Percentiles rank a stretch among this genome's conserved stretches.
Conservation (phyloP, 2,113 vertebrate genomes). For the Cephalophus harveyi region DNA sequence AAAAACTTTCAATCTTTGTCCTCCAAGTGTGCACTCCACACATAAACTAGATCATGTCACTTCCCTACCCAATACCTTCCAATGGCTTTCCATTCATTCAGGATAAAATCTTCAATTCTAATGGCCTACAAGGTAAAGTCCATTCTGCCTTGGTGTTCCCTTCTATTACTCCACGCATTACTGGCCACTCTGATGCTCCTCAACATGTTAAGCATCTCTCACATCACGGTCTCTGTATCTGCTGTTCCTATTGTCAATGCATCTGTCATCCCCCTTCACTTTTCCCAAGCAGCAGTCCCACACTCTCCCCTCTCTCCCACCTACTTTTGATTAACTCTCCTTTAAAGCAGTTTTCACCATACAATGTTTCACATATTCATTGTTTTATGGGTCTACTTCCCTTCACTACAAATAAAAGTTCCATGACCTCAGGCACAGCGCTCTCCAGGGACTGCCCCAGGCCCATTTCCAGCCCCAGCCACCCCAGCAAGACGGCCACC, state of each 20-base stretch:
- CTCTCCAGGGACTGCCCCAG: background rate
- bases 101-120: background rate
- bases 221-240: background rate
- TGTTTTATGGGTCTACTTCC: background rate
- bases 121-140: background rate
- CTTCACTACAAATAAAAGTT: background rate
- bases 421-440: background rate
- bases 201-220: background rate
- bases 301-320: background rate
- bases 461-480: background rate
- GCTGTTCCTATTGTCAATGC: background rate
- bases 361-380: background rate
- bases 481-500: background rate
- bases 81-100: background rate
- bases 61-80: background rate
- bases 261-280: background rate
- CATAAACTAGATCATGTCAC: background rate
- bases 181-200: background rate
- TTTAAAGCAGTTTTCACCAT: background rate
- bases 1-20: background rate
- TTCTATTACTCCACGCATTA: background rate
- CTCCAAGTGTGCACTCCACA: background rate
- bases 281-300: background rate
- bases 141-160: background rate
- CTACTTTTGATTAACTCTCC: background rate